Conservation (phyloP, 2,888 invertebrate genomes). For the Sisyra terminalis region DNA sequence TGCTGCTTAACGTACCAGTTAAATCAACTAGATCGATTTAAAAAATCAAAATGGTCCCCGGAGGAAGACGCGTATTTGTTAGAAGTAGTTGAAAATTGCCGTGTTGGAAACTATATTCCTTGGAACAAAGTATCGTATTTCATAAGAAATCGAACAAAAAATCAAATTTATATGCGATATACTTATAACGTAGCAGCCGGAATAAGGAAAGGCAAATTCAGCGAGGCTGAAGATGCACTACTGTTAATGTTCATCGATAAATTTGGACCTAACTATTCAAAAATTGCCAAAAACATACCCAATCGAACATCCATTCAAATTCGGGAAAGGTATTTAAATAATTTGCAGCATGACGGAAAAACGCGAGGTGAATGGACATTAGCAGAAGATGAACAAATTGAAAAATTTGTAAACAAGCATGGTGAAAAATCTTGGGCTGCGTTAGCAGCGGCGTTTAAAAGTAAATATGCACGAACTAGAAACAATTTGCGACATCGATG, state of each 20-base stretch:
- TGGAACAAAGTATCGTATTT: constrained; percentile 53
- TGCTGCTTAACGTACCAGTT: constrained; percentile 50
- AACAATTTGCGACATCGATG: too few species aligned
- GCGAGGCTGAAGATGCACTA: constrained; percentile 46
- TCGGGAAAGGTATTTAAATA: constrained; percentile 31
- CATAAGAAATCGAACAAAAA: constrained; percentile 43
- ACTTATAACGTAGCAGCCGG: constrained; percentile 26
- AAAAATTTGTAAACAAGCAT: too few species aligned
- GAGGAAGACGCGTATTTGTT: constrained; percentile 51
- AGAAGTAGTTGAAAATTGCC: constrained; percentile 42
- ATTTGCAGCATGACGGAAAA: too few species aligned
- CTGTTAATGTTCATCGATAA: constrained; percentile 41
- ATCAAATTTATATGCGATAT: constrained; percentile 45
- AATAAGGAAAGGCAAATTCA: constrained; percentile 43
- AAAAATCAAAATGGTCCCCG: constrained; percentile 38
- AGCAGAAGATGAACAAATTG: too few species aligned
- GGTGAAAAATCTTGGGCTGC: too few species aligned
- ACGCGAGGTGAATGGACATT: too few species aligned
- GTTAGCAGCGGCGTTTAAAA: too few species aligned
- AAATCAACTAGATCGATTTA: constrained; percentile 22
- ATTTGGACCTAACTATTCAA: constrained; percentile 40
- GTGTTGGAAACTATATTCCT: constrained; percentile 47
- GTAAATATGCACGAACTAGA: too few species aligned
- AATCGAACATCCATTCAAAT: constrained; percentile 44
- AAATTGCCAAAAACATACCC: constrained; percentile 37